Evolutionary conservation across 2,797 vertebrate genomes (phyloP).

Genomic region (Adelosebastes latens): DNA sequence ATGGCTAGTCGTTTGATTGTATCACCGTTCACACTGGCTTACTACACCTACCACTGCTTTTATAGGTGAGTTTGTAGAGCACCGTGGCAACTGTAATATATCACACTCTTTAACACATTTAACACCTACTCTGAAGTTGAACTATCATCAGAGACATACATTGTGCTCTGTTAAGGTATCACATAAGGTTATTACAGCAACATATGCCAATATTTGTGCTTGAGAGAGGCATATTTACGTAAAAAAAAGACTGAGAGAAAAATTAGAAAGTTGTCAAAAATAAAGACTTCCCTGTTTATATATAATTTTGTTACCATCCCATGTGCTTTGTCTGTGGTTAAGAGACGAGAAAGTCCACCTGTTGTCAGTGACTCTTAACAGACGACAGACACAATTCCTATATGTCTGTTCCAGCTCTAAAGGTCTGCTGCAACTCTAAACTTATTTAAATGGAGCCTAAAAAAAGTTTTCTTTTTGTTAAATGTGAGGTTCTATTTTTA

Average conservation of each 20-base stretch:
- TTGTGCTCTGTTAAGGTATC: background rate
- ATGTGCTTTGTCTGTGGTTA: background rate
- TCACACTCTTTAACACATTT: background rate
- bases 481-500: background rate
- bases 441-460: background rate
- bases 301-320: background rate
- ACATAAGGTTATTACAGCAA: too few relatives aligned
- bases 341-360: background rate
- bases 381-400: background rate
- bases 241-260: background rate
- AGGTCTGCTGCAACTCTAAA: background rate
- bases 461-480: background rate
- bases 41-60: constrained; percentile 96
- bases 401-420: background rate
- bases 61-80: constrained; percentile 80
- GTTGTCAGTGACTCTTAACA: background rate
- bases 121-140: background rate
- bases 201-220: background rate
- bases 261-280: background rate
- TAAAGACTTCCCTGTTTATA: background rate
- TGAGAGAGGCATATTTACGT: background rate
- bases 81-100: background rate
- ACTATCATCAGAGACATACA: background rate
- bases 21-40: constrained; percentile 91
- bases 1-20: constrained; percentile 91